Conservation (phyloP, 2,888 invertebrate genomes). For the Holacanthella duospinosa region DNA sequence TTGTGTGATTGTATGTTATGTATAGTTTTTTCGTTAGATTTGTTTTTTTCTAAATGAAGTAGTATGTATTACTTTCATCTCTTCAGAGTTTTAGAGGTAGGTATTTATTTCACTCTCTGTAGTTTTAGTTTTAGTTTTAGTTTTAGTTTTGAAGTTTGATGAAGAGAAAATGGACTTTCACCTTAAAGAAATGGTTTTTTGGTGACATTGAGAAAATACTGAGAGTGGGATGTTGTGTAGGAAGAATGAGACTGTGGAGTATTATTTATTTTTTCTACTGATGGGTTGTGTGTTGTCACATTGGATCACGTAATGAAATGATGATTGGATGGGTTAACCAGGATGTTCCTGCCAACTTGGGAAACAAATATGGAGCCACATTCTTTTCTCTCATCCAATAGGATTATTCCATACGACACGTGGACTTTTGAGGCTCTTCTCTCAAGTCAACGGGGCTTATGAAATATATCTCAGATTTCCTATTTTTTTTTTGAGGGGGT, state of each 20-base stretch:
- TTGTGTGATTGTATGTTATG: not conserved
- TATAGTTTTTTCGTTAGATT: not conserved
- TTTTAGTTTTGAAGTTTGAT: too few relatives aligned
- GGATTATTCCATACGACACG: too few relatives aligned
- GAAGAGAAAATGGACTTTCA: not conserved
- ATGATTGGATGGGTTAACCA: not conserved
- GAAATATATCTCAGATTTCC: too few relatives aligned
- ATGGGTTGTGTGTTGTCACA: not conserved
- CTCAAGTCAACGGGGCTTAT: too few relatives aligned
- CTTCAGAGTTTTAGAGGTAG: too few relatives aligned
- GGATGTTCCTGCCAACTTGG: not conserved
- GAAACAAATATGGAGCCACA: not conserved
- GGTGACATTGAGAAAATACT: not conserved
- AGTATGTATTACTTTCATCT: not conserved
- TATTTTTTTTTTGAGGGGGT: too few relatives aligned
- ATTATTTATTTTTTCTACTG: not conserved
- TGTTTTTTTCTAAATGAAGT: not conserved
- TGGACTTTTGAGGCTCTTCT: too few relatives aligned
- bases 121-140: too few relatives aligned
- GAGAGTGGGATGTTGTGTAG: not conserved
- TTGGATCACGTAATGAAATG: not conserved
- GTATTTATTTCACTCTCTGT: too few relatives aligned
- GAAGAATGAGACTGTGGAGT: not conserved
- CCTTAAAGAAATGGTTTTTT: too few relatives aligned
- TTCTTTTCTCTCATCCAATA: not conserved